Percentiles rank a stretch among this genome's conserved stretches.
Conservation (phyloP, 1,140 invertebrate genomes). For the Sitobion miscanthi region DNA sequence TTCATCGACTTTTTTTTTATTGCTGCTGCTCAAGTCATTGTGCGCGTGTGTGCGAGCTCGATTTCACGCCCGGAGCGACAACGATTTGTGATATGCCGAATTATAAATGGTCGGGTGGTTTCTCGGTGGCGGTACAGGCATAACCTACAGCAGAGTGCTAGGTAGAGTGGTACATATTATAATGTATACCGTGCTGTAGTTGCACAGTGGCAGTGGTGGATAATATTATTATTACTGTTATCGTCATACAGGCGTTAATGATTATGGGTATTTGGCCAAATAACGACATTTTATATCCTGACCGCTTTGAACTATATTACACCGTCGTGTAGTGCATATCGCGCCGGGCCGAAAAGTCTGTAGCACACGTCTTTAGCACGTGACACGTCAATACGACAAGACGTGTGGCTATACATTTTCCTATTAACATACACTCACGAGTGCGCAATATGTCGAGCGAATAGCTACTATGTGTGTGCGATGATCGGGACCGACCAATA, state of each 20-base stretch:
- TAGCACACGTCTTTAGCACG: too few relatives aligned
- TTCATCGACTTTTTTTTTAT: neutral
- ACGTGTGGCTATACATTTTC: neutral
- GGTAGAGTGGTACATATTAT: neutral
- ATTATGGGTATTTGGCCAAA: neutral
- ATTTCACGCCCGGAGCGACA: constrained; percentile 46
- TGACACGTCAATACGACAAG: neutral
- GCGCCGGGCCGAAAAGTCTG: neutral
- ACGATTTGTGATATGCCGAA: constrained; percentile 37
- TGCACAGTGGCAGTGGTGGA: neutral
- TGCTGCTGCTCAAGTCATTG: neutral
- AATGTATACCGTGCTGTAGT: too few relatives aligned
- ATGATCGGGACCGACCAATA: neutral
- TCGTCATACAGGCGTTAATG: neutral
- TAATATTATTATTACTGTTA: neutral
- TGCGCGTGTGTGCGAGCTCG: neutral
- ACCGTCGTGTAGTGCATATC: neutral
- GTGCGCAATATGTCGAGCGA: too few relatives aligned
- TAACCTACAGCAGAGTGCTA: neutral
- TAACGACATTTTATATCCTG: neutral
- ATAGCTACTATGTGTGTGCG: neutral
- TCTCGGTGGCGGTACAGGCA: neutral
- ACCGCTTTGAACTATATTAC: neutral
- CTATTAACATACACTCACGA: neutral
- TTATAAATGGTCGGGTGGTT: constrained; percentile 52